Base-by-base conservation (phyloP, 2,797 vertebrate species). In the Hipposideros larvatus region DNA sequence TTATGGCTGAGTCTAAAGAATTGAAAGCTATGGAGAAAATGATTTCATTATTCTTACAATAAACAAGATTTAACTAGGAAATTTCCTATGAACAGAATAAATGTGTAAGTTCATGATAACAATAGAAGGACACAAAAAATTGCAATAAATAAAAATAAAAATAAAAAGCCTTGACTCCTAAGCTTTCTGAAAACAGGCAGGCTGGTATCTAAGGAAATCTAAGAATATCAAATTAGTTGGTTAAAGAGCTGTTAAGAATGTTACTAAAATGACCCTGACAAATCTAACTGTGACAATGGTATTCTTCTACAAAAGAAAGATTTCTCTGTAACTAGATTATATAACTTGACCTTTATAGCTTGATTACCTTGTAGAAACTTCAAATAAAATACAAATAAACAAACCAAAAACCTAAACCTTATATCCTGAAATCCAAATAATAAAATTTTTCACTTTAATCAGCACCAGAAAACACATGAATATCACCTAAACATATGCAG, bases 371-470 rank as follows among this genome's bases (percentile, higher is more conserved):
- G 13, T 15, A 65, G 66, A 57, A 53, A 82, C 31, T 24, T 79
- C 43, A 87, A 7, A 85, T 59, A 85, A 96, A 94, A 94, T 43
- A 91, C n/a, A 95, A 82, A 92, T 48, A 90, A 78, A 70, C 59
- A 74, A 92, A 70, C 41, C 46, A 37, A 92, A 87, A 93, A 43
- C 31, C 28, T 61, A 82, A 77, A 13, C 11, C 24, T 18, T 28
- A 21, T 0, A 91, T 59, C 57, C 78, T 92, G n/a, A 75, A 85
- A 77, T 7, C 6, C 59, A 28, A 16, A 41, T 18, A 79, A 24
- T 53, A 74, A 71, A 83, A 83, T 22, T n/a, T 75, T 92, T 94
- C 53, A 86, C 15, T 94, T 78, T 24, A 59, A 74, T 57, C 21
- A 70, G 21, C 66, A 83, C 26, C 51, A 80, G 26, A 86, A 74